Conservation (phyloP, 2,113 vertebrate species). For the Macquaria ambigua region DNA sequence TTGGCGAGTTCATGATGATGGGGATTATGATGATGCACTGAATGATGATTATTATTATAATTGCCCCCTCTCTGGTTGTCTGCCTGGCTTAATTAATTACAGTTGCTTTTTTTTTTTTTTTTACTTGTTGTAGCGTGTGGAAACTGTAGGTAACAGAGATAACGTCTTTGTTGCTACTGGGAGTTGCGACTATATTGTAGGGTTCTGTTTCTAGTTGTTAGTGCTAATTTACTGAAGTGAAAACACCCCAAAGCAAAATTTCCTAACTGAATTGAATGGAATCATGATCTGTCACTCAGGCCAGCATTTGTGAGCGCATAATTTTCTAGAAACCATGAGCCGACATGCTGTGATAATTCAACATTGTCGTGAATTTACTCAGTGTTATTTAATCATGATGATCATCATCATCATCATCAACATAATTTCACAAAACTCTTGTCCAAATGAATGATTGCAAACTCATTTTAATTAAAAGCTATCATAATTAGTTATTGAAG, state of each 20-base stretch:
- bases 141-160: neutral
- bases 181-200: neutral
- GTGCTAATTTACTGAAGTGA: neutral
- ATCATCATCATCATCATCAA: neutral
- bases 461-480: neutral
- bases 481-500: neutral
- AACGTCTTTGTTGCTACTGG: neutral
- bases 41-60: neutral
- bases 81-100: neutral
- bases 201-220: neutral
- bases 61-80: neutral
- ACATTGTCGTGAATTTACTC: too few species aligned
- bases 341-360: neutral
- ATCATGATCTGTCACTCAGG: neutral
- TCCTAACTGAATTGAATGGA: neutral
- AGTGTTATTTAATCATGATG: neutral
- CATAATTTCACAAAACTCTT: neutral
- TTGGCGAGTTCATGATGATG: neutral
- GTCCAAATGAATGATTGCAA: neutral
- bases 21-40: neutral
- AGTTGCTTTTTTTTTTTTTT: conserved; percentile 27
- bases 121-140: conserved; percentile 15
- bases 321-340: neutral
- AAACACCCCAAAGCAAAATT: neutral
- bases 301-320: neutral